These are phyloP conservation scores for Ficedula albicollis DNA, from an alignment of 2,797 vertebrate genomes.

Conservation along the genomic window DNA sequence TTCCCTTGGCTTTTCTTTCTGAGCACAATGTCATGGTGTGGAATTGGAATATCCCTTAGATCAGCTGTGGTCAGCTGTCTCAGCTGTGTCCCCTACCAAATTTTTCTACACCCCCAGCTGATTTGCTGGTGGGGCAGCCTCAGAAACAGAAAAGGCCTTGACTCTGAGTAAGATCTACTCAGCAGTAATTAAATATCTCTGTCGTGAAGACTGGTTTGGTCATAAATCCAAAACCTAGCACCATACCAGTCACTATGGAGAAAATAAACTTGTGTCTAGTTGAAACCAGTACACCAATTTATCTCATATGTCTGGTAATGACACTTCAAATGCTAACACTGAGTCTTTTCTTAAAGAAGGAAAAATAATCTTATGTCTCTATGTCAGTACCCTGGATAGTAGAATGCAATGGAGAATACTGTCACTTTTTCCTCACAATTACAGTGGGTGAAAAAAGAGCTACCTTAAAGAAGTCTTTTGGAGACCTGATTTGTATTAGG, in stretches of 20 bases:
- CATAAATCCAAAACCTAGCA: background rate
- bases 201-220: background rate
- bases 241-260: background rate
- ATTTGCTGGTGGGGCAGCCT: background rate
- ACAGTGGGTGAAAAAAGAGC: background rate
- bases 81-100: background rate
- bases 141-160: background rate
- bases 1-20: background rate
- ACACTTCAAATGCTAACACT: background rate
- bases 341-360: background rate
- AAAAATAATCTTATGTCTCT: background rate
- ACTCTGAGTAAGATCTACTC: background rate
- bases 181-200: background rate
- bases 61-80: background rate
- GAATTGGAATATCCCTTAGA: background rate
- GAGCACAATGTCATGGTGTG: accelerated
- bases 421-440: background rate
- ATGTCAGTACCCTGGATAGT: background rate
- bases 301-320: background rate
- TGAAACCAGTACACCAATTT: background rate
- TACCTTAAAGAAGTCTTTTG: background rate
- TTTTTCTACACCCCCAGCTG: background rate
- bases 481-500: background rate
- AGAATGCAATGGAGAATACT: background rate
- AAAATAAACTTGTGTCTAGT: background rate